Evolutionary conservation across 2,113 vertebrate genomes (phyloP).

Genomic region (Megatriorchis doriae): DNA sequence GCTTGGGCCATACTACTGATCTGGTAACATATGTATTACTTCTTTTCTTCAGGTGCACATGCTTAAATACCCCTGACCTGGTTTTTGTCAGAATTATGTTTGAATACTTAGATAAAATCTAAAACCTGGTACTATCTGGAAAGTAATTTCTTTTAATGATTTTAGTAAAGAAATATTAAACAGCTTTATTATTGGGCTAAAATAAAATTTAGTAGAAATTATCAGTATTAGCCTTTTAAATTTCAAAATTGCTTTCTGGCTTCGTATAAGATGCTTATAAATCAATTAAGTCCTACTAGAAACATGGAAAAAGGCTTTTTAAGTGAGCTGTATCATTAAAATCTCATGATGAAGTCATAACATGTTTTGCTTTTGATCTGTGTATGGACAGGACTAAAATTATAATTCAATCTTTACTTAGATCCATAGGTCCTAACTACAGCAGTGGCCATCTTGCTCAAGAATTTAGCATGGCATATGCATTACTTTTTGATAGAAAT

Average conservation of each 20-base stretch:
- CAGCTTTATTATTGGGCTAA: background rate
- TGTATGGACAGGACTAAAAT: background rate
- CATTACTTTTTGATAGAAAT: background rate
- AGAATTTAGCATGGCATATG: background rate
- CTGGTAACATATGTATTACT: background rate
- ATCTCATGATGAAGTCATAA: background rate
- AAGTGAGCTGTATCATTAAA: background rate
- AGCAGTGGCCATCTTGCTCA: background rate
- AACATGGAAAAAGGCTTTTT: background rate
- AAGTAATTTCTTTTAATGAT: background rate
- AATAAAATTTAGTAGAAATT: background rate
- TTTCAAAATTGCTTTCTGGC: background rate
- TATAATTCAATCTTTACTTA: background rate
- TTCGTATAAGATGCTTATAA: background rate
- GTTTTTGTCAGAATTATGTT: background rate
- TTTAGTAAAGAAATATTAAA: background rate
- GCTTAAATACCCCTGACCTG: background rate
- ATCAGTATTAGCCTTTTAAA: background rate
- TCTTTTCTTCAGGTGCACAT: background rate
- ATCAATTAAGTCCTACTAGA: background rate
- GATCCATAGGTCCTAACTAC: background rate
- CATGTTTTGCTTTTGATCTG: background rate
- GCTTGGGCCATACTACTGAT: background rate
- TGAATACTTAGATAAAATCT: background rate
- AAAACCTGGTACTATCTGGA: background rate